Percentiles rank a stretch among this genome's conserved stretches.
phyloP scores from a whole-genome alignment of 1,140 invertebrate species.

The Bombus impatiens region DNA sequence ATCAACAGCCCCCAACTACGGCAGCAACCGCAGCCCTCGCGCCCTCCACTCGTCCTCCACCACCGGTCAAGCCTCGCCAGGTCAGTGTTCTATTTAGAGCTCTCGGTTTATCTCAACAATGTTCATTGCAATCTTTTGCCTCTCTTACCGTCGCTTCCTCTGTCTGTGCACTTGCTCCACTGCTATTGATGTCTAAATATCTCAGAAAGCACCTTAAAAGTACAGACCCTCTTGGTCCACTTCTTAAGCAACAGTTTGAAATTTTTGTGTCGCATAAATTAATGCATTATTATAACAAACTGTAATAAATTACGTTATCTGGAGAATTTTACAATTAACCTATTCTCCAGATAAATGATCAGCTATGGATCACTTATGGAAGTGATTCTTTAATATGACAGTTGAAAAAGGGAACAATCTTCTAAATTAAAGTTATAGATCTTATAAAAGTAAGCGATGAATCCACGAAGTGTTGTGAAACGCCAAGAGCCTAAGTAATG shows the following conservation, averaged over 20 bases:
- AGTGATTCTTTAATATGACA: no score
- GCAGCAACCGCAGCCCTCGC: conserved; percentile 83
- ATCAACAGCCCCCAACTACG: conserved; percentile 79
- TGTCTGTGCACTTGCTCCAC: background rate
- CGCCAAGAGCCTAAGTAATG: no score
- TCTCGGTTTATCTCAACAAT: conserved; percentile 15
- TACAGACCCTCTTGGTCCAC: background rate
- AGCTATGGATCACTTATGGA: no score
- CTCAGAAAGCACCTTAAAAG: background rate
- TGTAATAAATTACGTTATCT: no score
- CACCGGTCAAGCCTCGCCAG: conserved; percentile 88
- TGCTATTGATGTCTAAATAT: no score
- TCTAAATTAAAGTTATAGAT: no score
- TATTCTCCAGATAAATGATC: no score
- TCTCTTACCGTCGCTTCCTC: background rate
- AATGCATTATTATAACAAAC: background rate
- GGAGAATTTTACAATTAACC: no score
- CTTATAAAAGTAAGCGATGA: no score
- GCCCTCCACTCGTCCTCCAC: conserved; percentile 87
- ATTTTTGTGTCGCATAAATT: background rate
- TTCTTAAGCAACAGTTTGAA: background rate
- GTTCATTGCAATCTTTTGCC: conserved; percentile 20
- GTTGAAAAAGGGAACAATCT: no score
- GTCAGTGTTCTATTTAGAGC: conserved; percentile 67
- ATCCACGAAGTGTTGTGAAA: no score